A percentile compares a stretch with the other conserved stretches of the same genome.
These are phyloP conservation scores for Podocnemis expansa DNA, from an alignment of 2,113 vertebrate species.

Conservation along the genomic window DNA sequence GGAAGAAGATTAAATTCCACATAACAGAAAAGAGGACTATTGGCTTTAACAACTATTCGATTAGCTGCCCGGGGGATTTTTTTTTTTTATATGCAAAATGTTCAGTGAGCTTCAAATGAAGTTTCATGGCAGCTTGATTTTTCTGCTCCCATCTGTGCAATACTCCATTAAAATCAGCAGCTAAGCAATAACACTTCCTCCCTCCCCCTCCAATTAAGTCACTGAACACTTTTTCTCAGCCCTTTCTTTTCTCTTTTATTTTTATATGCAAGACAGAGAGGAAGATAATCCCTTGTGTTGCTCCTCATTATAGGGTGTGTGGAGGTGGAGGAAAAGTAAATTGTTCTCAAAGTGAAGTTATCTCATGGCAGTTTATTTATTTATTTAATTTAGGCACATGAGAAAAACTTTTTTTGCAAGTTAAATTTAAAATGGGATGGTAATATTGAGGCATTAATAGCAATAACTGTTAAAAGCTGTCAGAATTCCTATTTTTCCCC, in stretches of 20 bases:
- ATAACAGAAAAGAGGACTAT: background rate
- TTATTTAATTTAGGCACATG: fast-evolving
- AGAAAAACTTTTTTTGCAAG: background rate
- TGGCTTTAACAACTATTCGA: background rate
- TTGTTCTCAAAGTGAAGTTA: fast-evolving
- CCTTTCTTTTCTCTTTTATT: background rate
- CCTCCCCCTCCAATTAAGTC: fast-evolving
- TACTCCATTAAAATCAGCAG: background rate
- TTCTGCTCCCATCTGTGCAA: background rate
- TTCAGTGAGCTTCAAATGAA: background rate
- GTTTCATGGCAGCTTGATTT: slow-evolving; percentile 4
- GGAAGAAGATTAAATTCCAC: background rate
- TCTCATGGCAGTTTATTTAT: background rate
- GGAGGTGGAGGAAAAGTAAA: background rate
- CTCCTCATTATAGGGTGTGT: fast-evolving
- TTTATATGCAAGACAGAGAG: too few relatives aligned
- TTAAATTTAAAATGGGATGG: background rate
- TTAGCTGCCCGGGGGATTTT: background rate
- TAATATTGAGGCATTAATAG: background rate
- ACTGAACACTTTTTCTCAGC: background rate
- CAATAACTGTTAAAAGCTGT: fast-evolving
- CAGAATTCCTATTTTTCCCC: background rate
- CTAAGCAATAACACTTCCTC: background rate
- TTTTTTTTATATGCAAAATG: background rate
- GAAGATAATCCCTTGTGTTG: background rate